Conservation (phyloP, 2,797 vertebrate genomes). For the Sciurus vulgaris region DNA sequence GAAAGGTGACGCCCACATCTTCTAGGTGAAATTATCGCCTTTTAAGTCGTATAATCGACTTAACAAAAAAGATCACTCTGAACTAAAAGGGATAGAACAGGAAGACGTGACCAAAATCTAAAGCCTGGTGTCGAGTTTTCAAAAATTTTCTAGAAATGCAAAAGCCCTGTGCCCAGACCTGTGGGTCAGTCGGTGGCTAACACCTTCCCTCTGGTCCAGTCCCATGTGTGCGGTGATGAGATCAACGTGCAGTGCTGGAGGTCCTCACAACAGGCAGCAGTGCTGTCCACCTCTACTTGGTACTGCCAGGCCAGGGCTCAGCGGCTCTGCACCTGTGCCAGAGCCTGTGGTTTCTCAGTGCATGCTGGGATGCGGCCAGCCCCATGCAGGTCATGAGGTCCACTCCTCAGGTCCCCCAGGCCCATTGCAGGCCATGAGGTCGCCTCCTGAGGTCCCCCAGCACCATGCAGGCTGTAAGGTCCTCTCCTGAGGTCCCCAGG, state of each 20-base stretch:
- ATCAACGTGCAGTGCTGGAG: not conserved
- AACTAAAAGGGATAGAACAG: conserved; percentile 8
- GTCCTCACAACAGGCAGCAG: not conserved
- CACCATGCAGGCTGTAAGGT: no score
- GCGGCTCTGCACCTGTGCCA: not conserved
- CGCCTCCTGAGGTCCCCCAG: no score
- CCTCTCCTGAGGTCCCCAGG: no score
- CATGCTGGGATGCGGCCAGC: not conserved
- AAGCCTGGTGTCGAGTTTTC: not conserved
- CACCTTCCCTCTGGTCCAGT: not conserved
- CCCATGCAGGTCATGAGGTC: no score
- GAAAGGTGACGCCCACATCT: not conserved
- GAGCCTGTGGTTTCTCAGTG: not conserved
- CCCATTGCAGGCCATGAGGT: no score
- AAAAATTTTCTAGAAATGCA: not conserved
- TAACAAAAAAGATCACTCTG: not conserved
- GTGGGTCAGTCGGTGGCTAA: not conserved
- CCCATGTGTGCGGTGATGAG: not conserved
- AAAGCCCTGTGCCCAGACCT: not conserved
- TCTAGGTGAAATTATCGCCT: not conserved
- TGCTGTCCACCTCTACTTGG: not conserved
- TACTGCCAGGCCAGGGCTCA: not conserved
- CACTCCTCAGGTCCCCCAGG: no score
- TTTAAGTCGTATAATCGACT: not conserved
- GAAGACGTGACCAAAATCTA: not conserved